phyloP scores from a whole-genome alignment of 2,888 invertebrate genomes.

The Parnassius smintheus region DNA sequence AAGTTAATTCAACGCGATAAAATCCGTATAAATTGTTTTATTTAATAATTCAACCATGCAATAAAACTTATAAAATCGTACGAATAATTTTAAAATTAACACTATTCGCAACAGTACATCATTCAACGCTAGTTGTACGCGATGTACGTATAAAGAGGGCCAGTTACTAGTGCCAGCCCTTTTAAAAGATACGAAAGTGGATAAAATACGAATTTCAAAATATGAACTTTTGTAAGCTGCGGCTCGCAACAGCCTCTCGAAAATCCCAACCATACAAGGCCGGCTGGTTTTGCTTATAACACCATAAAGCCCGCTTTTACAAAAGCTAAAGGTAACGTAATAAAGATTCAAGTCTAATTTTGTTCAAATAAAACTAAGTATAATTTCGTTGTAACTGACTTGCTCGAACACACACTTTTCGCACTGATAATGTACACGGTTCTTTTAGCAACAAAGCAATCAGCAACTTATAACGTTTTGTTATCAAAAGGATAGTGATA shows the following conservation, averaged over 20 bases:
- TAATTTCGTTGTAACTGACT: conserved; percentile 8
- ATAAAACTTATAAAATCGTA: background rate
- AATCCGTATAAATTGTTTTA: too few species aligned
- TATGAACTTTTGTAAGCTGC: background rate
- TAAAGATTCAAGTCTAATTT: conserved; percentile 6
- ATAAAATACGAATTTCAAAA: background rate
- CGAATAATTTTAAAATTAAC: background rate
- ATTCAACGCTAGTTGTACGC: too few species aligned
- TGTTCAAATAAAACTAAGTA: conserved; percentile 14
- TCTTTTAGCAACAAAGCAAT: too few species aligned
- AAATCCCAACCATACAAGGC: background rate
- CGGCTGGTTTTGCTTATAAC: background rate
- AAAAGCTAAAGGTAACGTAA: conserved; percentile 1
- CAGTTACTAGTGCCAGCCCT: background rate
- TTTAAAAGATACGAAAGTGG: background rate
- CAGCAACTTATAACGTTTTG: too few species aligned
- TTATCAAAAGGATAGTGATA: too few species aligned
- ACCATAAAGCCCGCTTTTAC: background rate
- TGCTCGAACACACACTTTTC: conserved; percentile 9
- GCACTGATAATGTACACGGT: background rate
- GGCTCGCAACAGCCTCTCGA: background rate
- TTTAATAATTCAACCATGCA: too few species aligned
- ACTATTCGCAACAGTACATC: too few species aligned
- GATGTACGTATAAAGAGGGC: too few species aligned
- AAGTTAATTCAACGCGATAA: too few species aligned